Evolutionary conservation across 2,888 invertebrate genomes (phyloP), one percentile per base, ranked within the genome.

Genomic region (Zootermopsis nevadensis): DNA sequence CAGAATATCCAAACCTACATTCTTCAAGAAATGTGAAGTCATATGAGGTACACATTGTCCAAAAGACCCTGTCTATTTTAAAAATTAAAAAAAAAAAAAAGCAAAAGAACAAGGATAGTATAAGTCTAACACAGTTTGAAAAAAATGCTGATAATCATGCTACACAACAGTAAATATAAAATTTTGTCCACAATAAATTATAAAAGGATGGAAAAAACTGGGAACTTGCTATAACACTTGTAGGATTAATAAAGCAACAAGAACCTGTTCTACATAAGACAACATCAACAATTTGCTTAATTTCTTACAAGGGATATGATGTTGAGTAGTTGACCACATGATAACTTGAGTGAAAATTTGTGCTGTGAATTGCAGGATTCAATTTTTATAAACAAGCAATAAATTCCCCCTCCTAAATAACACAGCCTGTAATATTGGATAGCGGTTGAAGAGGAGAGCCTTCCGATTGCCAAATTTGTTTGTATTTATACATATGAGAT

Each of bases 141-240:
- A 38, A 38, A 38, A 38, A 38, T 38, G 38, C 38, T 10, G 10
- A 38, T 38, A 38, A 4, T 38, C 10, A 38, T 53, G 53, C 22
- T 60, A 60, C 8, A 60, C n/a, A n/a, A n/a, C 60, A 60, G n/a
- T 60, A 60, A 60, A 60, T 60, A 60, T 27, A 60, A 60, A n/a
- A 60, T n/a, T 60, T 60, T 8, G n/a, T 1, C n/a, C 60, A 60
- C 27, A 60, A 60, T 60, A 60, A n/a, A 60, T 27, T 3, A 60
- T 27, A 12, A 6, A 60, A 27, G 60, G 60, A n/a, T 24, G 12
- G n/a, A 15, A 15, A 53, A 53, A 53, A 53, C 53, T 24, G 53
- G 53, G 3, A 53, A 53, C 24, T 53, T 53, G 19, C 19, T 10
- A 53, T 53, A 53, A 53, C 53, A 53, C 15, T 53, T 53, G 2